Evolutionary conservation across 2,113 vertebrate genomes (phyloP).

Genomic region (Actinemys pallida): DNA sequence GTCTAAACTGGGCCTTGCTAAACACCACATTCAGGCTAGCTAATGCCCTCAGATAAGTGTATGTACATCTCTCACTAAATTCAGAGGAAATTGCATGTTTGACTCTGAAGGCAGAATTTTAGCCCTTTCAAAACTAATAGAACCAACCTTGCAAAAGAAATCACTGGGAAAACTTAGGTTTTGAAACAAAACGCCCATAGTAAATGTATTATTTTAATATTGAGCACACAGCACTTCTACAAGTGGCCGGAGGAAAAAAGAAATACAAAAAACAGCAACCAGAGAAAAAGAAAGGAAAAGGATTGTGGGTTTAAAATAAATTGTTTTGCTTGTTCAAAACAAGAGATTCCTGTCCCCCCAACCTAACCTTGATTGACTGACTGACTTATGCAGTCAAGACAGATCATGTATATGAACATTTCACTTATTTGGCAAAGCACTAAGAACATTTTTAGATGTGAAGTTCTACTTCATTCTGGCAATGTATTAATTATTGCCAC

Average conservation of each 20-base stretch:
- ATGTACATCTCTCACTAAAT: background rate
- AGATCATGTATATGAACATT: background rate
- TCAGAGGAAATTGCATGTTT: background rate
- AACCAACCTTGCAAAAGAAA: background rate
- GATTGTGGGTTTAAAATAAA: background rate
- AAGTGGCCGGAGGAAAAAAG: background rate
- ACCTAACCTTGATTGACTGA: background rate
- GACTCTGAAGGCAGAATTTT: background rate
- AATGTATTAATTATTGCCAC: constrained; percentile 68
- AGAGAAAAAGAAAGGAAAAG: background rate
- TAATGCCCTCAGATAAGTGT: background rate
- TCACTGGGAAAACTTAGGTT: background rate
- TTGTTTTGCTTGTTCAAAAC: background rate
- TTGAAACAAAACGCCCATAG: background rate
- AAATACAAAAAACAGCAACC: background rate
- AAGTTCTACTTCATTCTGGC: constrained; percentile 38
- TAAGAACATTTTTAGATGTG: background rate
- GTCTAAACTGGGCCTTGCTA: background rate
- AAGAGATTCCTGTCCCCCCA: background rate
- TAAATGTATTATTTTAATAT: background rate
- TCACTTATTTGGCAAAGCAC: background rate
- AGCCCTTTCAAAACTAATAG: background rate
- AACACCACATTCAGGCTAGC: background rate
- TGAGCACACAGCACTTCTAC: background rate
- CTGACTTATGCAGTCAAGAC: background rate